Conservation (phyloP, 2,797 vertebrate species). For the Cyclura pinguis region DNA sequence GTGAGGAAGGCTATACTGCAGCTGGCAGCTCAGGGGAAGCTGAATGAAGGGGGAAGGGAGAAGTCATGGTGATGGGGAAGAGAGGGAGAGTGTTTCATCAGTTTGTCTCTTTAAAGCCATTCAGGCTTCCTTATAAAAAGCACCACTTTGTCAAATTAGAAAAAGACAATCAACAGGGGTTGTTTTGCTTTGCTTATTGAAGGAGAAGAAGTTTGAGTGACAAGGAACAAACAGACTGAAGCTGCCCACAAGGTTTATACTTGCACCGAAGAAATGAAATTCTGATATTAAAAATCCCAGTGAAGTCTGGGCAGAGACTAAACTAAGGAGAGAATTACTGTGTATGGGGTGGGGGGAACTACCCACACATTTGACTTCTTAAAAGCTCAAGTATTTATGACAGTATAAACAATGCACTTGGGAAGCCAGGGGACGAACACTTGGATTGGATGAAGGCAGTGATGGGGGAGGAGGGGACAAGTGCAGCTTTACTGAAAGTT, state of each 20-base stretch:
- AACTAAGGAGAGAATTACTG: neutral
- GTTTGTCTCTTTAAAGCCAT: conserved; percentile 4
- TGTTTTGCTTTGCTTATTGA: neutral
- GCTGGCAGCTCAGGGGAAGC: conserved; percentile 1
- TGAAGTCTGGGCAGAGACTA: neutral
- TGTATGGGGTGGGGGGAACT: neutral
- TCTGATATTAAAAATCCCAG: neutral
- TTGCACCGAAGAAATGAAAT: neutral
- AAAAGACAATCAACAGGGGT: neutral
- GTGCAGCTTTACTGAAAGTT: neutral
- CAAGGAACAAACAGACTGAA: neutral
- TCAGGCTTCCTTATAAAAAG: neutral
- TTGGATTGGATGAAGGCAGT: neutral
- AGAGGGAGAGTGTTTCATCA: neutral
- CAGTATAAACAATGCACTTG: neutral
- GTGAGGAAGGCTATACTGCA: conserved; percentile 13
- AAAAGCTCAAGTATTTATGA: neutral
- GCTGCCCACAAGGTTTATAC: neutral
- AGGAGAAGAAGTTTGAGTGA: neutral
- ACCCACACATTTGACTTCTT: neutral
- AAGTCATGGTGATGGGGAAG: neutral
- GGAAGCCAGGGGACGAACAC: neutral
- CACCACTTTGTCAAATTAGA: conserved; percentile 9
- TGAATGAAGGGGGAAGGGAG: neutral
- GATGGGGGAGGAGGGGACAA: neutral